Base-by-base conservation (phyloP, 1,140 invertebrate species). In the Drosophila subobscura region DNA sequence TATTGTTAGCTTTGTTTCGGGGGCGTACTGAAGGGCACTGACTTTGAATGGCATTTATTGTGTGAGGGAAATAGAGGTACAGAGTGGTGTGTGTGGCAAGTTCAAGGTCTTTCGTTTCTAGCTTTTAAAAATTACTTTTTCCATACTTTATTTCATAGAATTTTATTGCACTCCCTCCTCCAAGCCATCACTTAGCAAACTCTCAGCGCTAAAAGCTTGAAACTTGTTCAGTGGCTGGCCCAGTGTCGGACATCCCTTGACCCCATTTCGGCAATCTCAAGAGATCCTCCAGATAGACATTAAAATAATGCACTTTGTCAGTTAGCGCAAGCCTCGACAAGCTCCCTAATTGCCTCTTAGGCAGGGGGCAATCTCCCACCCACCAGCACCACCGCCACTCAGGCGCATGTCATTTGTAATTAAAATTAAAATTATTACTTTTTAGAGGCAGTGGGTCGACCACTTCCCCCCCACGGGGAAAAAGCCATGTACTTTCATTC, bases 281-380 rank as follows among this genome's bases (percentile, higher is more conserved):
- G 40, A 72, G 16, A 42, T 33, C 33, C 49, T 53, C 42, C 23
- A 40, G 52, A 33, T 56, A 55, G 41, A 33, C 42, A 60, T 61
- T 45, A 45, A 53, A 55, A 60, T 76, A 79, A 54, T 80, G 77
- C 56, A 72, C 33, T 79, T 75, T 47, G 55, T 53, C 47, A 77
- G 77, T 57, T 47, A 58, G 51, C 66, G 51, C 37, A 10, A 49
- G 41, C 29, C 50, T 20, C 64, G 47, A 41, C 63, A 68, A 41
- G 65, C 16, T 27, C 10, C 33, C 64, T 56, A 70, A 70, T 70
- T 70, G 65, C 50, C 42, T 40, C 50, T 67, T 55, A 37, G 33
- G 16, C 16, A 22, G 64, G 20, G 33, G 14, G 29, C 16, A 47
- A 4, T 22, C 33, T 20, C 2, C 22, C 25, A 33, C 8, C 10